Evolutionary conservation across 1,140 invertebrate species (phyloP).

Genomic region (Lasioglossum baleicum): DNA sequence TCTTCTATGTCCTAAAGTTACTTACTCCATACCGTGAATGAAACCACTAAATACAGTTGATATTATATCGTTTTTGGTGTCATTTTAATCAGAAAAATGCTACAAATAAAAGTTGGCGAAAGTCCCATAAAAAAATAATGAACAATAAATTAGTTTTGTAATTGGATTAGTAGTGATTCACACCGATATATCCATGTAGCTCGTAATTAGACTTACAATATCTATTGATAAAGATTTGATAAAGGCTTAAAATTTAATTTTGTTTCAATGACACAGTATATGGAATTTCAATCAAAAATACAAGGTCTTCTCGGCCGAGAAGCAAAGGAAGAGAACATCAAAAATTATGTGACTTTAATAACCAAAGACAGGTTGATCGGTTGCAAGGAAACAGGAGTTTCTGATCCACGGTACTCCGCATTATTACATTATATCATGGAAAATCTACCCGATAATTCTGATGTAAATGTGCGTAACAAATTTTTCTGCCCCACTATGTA

Average conservation of each 20-base stretch:
- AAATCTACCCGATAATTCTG: constrained; percentile 56
- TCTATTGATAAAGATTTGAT: too few species aligned
- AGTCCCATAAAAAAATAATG: too few species aligned
- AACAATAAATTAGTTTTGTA: too few species aligned
- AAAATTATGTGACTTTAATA: constrained; percentile 55
- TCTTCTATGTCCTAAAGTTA: too few species aligned
- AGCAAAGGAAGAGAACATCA: constrained; percentile 61
- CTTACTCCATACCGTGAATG: too few species aligned
- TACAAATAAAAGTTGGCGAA: too few species aligned
- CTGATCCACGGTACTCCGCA: constrained; percentile 64
- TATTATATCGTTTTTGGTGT: too few species aligned
- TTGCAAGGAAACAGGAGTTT: constrained; percentile 53
- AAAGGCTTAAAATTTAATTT: background rate
- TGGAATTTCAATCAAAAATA: constrained; percentile 65
- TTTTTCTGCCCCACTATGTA: background rate
- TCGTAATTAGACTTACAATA: too few species aligned
- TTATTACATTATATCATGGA: constrained; percentile 60
- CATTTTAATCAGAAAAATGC: too few species aligned
- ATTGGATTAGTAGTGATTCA: too few species aligned
- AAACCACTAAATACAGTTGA: too few species aligned
- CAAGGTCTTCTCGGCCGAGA: constrained; percentile 57
- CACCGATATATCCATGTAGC: too few species aligned
- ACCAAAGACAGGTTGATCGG: constrained; percentile 61
- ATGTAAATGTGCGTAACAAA: constrained; percentile 50
- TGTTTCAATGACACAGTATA: constrained; percentile 54